phyloP scores from a whole-genome alignment of 2,113 vertebrate species.

The Tyto alba region DNA sequence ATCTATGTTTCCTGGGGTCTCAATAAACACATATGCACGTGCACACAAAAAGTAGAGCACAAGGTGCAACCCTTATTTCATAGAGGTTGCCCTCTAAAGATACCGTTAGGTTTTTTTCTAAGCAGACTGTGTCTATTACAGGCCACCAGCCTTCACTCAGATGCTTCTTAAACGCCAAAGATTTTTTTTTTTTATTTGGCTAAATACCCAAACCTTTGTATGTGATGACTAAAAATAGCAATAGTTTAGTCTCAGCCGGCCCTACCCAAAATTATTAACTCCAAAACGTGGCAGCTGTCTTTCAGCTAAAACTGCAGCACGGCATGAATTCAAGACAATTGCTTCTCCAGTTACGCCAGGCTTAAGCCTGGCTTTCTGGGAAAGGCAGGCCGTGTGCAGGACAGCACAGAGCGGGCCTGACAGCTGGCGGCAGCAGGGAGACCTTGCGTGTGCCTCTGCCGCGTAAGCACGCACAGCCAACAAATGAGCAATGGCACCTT shows the following conservation, averaged over 20 bases:
- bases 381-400: neutral
- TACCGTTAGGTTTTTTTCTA: neutral
- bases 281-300: neutral
- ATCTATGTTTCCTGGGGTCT: neutral
- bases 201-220: neutral
- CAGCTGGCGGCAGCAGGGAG: neutral
- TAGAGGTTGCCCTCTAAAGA: neutral
- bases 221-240: neutral
- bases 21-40: fast-evolving
- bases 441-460: fast-evolving
- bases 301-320: neutral
- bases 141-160: neutral
- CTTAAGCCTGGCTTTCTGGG: neutral
- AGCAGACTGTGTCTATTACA: neutral
- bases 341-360: neutral
- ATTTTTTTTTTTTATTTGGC: neutral
- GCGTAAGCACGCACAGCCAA: neutral
- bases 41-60: neutral
- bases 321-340: neutral
- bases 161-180: neutral
- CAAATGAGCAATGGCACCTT: neutral
- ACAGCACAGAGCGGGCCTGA: neutral
- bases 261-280: neutral
- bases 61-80: neutral
- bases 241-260: neutral